Evolutionary conservation across 2,113 vertebrate species (phyloP).

Genomic region (Paratilapia polleni): DNA sequence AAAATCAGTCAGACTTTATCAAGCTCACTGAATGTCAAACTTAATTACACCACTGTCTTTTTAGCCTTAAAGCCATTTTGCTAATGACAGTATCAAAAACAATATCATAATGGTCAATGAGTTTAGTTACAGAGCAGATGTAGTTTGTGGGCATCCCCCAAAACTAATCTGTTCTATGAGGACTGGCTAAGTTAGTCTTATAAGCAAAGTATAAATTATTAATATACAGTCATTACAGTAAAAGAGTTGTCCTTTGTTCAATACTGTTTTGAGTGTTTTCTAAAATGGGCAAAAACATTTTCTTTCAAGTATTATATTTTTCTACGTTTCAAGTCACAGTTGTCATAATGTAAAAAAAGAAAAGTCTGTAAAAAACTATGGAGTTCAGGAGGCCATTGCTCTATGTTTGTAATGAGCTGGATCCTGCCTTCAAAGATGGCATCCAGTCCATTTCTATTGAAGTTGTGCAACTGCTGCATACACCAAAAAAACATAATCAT

Average conservation of each 20-base stretch:
- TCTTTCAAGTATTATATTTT: not conserved
- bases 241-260: not conserved
- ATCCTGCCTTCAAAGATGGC: not conserved
- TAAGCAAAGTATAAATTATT: not conserved
- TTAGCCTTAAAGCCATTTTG: not conserved
- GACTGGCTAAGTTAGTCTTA: not conserved
- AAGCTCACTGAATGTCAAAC: not conserved
- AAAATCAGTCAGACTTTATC: not conserved
- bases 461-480: not conserved
- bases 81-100: not conserved
- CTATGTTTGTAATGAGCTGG: not conserved
- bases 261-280: not conserved
- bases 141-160: not conserved
- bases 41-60: not conserved
- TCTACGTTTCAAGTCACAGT: not conserved
- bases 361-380: not conserved
- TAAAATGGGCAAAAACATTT: too few relatives aligned
- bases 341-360: not conserved
- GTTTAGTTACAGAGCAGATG: not conserved
- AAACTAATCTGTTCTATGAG: not conserved
- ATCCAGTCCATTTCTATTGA: too few relatives aligned
- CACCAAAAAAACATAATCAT: not conserved
- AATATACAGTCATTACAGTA: not conserved
- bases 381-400: not conserved
- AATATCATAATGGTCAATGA: not conserved